phyloP scores from a whole-genome alignment of 2,113 vertebrate genomes.

The Microcebus tavaratra region DNA sequence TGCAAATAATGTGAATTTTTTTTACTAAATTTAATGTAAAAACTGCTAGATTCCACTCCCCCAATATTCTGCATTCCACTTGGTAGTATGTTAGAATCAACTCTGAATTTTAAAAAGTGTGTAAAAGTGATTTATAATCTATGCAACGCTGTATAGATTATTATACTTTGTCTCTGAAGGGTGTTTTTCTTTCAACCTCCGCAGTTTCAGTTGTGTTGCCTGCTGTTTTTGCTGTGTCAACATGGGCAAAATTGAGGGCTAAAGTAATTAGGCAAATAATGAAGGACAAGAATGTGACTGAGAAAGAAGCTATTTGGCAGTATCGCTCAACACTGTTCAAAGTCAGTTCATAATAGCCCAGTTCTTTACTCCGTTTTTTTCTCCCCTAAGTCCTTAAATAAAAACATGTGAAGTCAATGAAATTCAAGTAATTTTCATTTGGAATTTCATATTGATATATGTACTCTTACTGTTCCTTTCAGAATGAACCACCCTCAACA shows the following conservation, averaged over 20 bases:
- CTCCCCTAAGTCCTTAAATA: background rate
- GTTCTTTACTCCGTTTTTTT: background rate
- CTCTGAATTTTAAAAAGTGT: background rate
- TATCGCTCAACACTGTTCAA: background rate
- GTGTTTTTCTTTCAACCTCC: slow-evolving; percentile 34
- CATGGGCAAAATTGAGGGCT: slow-evolving; percentile 43
- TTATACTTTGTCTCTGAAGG: slow-evolving; percentile 23
- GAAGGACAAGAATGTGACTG: slow-evolving; percentile 48
- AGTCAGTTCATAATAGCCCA: background rate
- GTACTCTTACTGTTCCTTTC: background rate
- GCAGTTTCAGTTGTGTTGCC: background rate
- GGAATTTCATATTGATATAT: background rate
- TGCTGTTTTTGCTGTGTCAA: slow-evolving; percentile 50
- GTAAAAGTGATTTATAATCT: background rate
- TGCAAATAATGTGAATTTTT: background rate
- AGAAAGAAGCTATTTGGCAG: slow-evolving; percentile 20
- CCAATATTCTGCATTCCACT: background rate
- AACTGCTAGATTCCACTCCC: background rate
- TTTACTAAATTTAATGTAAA: background rate
- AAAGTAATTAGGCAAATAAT: slow-evolving; percentile 60
- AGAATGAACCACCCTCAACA: background rate
- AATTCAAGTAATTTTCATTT: slow-evolving; percentile 31
- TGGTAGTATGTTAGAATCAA: background rate
- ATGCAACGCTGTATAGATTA: background rate
- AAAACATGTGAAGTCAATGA: background rate